A percentile compares a stretch with the other conserved stretches of the same genome.
Conservation (phyloP, 2,888 invertebrate genomes). For the Ophion costatus region DNA sequence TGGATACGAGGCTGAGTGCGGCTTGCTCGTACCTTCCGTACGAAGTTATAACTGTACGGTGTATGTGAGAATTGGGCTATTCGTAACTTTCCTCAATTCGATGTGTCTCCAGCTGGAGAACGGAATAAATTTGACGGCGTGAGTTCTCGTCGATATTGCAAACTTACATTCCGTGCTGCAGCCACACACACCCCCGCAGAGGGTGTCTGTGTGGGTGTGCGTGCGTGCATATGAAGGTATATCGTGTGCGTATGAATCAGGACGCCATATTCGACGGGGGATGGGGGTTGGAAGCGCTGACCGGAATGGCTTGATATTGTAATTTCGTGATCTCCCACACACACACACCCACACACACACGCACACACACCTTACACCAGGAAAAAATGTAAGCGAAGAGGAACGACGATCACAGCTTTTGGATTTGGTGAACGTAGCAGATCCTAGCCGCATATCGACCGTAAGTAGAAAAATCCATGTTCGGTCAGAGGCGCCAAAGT, state of each 20-base stretch:
- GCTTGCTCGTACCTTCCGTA: background rate
- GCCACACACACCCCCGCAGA: background rate
- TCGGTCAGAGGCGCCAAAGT: slow-evolving; percentile 55
- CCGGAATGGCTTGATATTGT: slow-evolving; percentile 54
- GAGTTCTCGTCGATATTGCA: slow-evolving; percentile 56
- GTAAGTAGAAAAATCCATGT: slow-evolving; percentile 43
- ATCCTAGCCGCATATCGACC: background rate
- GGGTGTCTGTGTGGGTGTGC: background rate
- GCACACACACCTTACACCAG: background rate
- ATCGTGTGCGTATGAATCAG: slow-evolving; percentile 1
- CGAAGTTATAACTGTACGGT: slow-evolving; percentile 33
- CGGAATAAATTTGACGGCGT: slow-evolving; percentile 35
- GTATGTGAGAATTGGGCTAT: slow-evolving; percentile 54
- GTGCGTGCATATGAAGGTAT: background rate
- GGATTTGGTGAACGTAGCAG: background rate
- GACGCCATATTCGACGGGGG: background rate
- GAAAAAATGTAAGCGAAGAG: background rate
- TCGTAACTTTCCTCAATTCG: slow-evolving; percentile 34
- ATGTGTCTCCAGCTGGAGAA: slow-evolving; percentile 16
- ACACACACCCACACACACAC: no score
- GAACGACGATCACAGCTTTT: slow-evolving; percentile 30
- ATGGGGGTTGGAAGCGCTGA: slow-evolving; percentile 49
- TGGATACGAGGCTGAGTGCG: slow-evolving; percentile 33
- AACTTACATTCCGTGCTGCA: background rate
- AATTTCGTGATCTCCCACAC: slow-evolving; percentile 25